phyloP scores from a whole-genome alignment of 2,113 vertebrate genomes.

The Clarias magur region DNA sequence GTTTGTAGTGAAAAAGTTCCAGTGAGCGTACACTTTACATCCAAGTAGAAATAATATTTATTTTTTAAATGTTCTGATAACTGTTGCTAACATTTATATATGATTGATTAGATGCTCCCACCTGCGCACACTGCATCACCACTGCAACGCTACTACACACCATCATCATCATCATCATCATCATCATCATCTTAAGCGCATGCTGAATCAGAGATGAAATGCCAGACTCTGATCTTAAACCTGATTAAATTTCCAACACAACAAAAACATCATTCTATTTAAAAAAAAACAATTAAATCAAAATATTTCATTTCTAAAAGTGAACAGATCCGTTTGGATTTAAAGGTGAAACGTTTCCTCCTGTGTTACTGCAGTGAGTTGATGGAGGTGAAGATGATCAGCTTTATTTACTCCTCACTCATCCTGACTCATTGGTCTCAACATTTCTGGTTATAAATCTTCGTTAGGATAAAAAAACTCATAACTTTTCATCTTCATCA shows the following conservation, averaged over 20 bases:
- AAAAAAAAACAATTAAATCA: not conserved
- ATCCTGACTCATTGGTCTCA: not conserved
- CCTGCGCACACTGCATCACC: conserved; percentile 24
- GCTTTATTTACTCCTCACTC: not conserved
- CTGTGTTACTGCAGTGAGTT: not conserved
- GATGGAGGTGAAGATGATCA: not conserved
- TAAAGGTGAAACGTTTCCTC: too few relatives aligned
- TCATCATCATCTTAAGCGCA: not conserved
- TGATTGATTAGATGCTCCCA: not conserved
- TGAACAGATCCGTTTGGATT: not conserved
- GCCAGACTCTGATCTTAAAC: not conserved
- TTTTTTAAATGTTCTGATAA: conserved; percentile 42
- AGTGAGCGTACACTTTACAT: not conserved
- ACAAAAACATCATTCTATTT: not conserved
- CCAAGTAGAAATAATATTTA: conserved; percentile 30
- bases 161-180: not conserved
- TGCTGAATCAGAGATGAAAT: not conserved
- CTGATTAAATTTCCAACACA: not conserved
- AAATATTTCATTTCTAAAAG: not conserved
- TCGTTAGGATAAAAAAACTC: not conserved
- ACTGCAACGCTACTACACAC: conserved; percentile 30
- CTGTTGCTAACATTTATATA: conserved; percentile 24
- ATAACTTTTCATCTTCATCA: not conserved
- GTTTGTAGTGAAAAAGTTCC: not conserved
- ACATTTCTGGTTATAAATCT: too few relatives aligned